Evolutionary conservation across 1,140 invertebrate species (phyloP).

Genomic region (Kradibia gibbosae): DNA sequence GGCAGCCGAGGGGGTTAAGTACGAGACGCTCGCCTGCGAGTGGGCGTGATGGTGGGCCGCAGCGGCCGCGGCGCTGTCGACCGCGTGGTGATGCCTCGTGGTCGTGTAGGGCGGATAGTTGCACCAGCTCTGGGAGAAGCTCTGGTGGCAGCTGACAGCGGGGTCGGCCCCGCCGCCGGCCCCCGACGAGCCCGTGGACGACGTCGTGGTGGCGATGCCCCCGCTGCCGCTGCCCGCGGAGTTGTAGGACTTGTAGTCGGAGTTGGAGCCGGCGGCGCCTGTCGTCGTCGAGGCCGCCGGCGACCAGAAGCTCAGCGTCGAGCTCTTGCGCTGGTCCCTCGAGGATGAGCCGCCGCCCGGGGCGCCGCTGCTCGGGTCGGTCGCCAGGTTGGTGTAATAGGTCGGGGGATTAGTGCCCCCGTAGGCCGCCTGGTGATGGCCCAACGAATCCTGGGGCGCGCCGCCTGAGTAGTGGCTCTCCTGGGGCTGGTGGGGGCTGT

Average conservation of each 20-base stretch:
- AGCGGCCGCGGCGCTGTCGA: constrained; percentile 66
- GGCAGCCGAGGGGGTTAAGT: constrained; percentile 76
- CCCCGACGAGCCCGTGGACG: constrained; percentile 74
- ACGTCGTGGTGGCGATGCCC: constrained; percentile 68
- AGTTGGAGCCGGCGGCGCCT: constrained; percentile 58
- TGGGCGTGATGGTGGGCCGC: constrained; percentile 74
- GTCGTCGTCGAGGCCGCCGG: constrained; percentile 73
- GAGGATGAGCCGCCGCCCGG: constrained; percentile 56
- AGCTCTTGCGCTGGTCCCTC: constrained; percentile 76
- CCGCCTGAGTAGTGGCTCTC: constrained; percentile 70
- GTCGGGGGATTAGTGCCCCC: constrained; percentile 80
- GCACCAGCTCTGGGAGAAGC: constrained; percentile 82
- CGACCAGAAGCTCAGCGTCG: constrained; percentile 79
- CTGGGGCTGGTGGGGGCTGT: constrained; percentile 70
- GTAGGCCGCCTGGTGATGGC: constrained; percentile 77
- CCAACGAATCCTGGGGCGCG: constrained; percentile 71
- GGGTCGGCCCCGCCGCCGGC: constrained; percentile 73
- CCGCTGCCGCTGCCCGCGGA: constrained; percentile 67
- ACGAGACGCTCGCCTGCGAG: constrained; percentile 73
- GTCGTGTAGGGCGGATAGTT: constrained; percentile 81
- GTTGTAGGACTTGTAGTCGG: constrained; percentile 77
- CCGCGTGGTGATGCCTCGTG: constrained; percentile 71
- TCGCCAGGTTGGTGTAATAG: constrained; percentile 86
- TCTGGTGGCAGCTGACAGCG: constrained; percentile 79
- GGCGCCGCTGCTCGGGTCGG: constrained; percentile 70